Base-by-base conservation (phyloP, 1,140 invertebrate genomes). In the Saccostrea echinata region DNA sequence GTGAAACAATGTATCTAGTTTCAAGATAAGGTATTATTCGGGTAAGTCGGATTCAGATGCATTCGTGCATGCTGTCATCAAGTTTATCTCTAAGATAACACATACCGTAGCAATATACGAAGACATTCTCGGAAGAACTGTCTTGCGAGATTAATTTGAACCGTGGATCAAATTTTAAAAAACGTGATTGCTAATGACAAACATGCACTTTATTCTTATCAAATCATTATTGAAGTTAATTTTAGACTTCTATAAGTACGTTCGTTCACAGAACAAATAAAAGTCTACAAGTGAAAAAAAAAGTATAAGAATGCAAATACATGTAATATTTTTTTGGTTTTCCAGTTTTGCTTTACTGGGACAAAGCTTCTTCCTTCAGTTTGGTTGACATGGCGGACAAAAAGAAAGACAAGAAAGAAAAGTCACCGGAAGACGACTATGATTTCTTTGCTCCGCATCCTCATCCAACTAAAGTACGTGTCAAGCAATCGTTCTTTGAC, bases 361-460 rank as follows among this genome's bases (percentile, higher is more conserved):
- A 18, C 57, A 24, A 21, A 64, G 57, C 4, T 24, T 30, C 24
- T 76, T 13, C 27, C 9, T 9, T 13, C 4, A 11, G n/a, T 30
- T 27, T 30, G 27, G 30, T 76, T 30, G 68, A 33, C 68, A 84
- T 84, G 83, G 83, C 83, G 24, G 83, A 84, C 53, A 84, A 84
- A n/a, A 55, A 55, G 53, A 84, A 84, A 57, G 55, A 87, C 55
- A 87, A 84, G 51, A 87, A 89, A 52, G 33, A 86, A n/a, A 81
- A 81, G 21, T 81, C 80, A 84, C 90, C 91, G 13, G 91, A 92
- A 35, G 91, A 91, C 3, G 91, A 92, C 27, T 88, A 86, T n/a
- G 91, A 93, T 71, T 93, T 92, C 57, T 92, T 93, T 83, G 91
- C 90, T 43, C 92, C 92, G 3, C 91, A 93, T 84, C 91, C 92